phyloP scores from a whole-genome alignment of 1,140 invertebrate species.

The Diploscapter pachys region DNA sequence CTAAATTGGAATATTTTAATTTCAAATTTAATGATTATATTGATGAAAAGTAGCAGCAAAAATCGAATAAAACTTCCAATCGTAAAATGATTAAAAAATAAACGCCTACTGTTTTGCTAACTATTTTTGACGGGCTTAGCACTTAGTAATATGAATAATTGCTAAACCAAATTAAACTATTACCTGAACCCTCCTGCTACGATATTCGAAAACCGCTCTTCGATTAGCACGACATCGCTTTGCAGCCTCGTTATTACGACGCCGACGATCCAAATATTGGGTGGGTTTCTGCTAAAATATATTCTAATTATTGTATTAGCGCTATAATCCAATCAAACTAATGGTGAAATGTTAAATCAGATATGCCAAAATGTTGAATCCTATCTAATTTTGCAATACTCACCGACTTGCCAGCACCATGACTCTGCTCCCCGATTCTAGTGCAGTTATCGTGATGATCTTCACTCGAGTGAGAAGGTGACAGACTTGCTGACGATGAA shows the following conservation, averaged over 20 bases:
- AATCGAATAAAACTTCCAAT: neutral
- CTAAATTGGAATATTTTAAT: neutral
- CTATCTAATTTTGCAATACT: neutral
- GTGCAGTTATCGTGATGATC: conserved; percentile 22
- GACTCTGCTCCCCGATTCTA: conserved; percentile 1
- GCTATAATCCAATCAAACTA: neutral
- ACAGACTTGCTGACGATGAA: conserved; percentile 38
- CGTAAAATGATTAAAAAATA: neutral
- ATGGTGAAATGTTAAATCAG: neutral
- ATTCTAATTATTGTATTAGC: conserved; percentile 4
- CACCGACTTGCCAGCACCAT: conserved; percentile 2
- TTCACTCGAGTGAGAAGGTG: conserved; percentile 29
- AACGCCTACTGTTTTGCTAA: too few relatives aligned
- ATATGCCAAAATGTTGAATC: conserved; percentile 7
- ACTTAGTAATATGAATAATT: neutral
- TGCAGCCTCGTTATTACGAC: conserved; percentile 55
- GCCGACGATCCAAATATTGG: conserved; percentile 55
- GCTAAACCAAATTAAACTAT: neutral
- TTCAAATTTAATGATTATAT: neutral
- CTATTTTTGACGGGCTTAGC: neutral
- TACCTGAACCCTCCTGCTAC: conserved; percentile 31
- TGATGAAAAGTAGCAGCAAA: neutral
- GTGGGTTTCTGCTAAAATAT: neutral
- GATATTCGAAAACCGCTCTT: conserved; percentile 55
- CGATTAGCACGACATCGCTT: conserved; percentile 55